phyloP scores from a whole-genome alignment of 2,888 invertebrate genomes.

The Mamestra brassicae region DNA sequence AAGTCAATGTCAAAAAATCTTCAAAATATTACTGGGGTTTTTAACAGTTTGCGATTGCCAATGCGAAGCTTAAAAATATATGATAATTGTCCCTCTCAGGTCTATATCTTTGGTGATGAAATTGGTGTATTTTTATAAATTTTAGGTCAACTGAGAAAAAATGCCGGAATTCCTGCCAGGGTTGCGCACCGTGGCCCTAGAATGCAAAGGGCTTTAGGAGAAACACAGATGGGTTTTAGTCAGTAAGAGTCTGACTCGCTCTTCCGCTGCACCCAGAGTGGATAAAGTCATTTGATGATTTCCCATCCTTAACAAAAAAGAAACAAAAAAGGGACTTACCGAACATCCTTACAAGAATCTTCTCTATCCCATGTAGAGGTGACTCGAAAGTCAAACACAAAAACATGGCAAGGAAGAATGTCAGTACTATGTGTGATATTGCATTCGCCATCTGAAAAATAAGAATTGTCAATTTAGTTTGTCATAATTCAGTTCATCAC shows the following conservation, averaged over 20 bases:
- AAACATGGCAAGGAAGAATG: constrained; percentile 91
- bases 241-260: no score
- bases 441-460: constrained; percentile 90
- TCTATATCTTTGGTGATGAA: not conserved
- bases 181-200: no score
- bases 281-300: no score
- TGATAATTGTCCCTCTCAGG: not conserved
- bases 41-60: not conserved
- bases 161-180: no score
- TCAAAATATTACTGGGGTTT: no score
- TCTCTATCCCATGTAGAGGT: constrained; percentile 93
- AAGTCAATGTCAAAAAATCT: no score
- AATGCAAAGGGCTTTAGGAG: no score
- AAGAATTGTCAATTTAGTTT: not conserved
- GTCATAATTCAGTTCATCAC: not conserved
- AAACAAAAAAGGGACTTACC: constrained; percentile 72
- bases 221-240: no score
- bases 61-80: not conserved
- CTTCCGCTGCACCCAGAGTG: no score
- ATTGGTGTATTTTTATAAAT: not conserved
- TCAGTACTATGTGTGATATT: constrained; percentile 91
- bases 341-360: constrained; percentile 91
- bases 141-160: not conserved
- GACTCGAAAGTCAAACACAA: constrained; percentile 93
- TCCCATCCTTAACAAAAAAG: no score